phyloP scores from a whole-genome alignment of 2,797 vertebrate genomes.

The Notamacropus eugenii region DNA sequence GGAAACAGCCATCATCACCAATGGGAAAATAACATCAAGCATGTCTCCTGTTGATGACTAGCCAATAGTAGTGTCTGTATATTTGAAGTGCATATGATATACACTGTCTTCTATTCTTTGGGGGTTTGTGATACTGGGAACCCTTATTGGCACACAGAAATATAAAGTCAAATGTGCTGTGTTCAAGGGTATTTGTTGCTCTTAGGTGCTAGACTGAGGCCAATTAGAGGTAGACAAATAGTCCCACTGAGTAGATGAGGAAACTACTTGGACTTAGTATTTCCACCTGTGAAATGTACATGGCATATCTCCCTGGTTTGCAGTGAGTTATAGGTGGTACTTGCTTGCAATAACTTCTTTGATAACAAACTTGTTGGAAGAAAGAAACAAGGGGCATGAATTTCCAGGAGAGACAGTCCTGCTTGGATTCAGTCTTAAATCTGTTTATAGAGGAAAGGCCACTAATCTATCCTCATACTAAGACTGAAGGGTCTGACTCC shows the following conservation, averaged over 20 bases:
- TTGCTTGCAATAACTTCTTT: neutral
- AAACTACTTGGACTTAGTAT: neutral
- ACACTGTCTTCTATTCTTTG: neutral
- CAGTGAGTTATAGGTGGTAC: neutral
- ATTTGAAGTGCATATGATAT: neutral
- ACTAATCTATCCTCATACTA: neutral
- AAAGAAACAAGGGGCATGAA: neutral
- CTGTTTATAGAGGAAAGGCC: neutral
- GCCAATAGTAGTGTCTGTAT: neutral
- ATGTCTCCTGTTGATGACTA: neutral
- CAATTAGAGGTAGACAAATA: neutral
- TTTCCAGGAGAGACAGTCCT: neutral
- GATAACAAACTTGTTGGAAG: neutral
- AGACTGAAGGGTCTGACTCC: neutral
- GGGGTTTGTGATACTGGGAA: neutral
- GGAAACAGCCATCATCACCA: neutral
- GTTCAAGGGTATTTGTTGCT: neutral
- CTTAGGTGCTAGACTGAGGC: neutral
- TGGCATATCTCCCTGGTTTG: neutral
- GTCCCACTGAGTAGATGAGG: neutral
- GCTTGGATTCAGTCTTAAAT: neutral
- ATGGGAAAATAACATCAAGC: neutral
- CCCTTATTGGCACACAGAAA: neutral
- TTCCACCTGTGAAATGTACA: neutral
- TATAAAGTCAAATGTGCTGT: neutral